phyloP scores from a whole-genome alignment of 53 echinoderm and acorn worm species.

The Arbacia lixula region DNA sequence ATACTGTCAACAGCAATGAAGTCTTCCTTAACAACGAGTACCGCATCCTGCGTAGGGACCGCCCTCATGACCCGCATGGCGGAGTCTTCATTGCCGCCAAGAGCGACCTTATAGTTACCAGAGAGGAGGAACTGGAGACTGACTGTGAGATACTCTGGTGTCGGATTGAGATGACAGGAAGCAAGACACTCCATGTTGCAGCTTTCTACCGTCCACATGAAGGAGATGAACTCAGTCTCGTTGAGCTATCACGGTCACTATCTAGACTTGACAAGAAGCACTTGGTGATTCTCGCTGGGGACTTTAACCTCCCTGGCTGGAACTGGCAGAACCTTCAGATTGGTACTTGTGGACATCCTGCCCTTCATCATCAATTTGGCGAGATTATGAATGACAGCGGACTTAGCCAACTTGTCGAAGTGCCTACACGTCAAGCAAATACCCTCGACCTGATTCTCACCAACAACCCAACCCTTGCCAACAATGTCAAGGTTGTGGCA shows the following conservation, averaged over 20 bases:
- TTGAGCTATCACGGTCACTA: not conserved
- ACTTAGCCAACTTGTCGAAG: not conserved
- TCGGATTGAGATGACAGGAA: conserved; percentile 9
- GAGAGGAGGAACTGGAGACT: not conserved
- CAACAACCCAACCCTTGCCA: conserved; percentile 26
- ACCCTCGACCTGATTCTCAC: not conserved
- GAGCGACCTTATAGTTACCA: not conserved
- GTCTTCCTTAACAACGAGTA: not conserved
- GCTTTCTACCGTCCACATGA: conserved; percentile 17
- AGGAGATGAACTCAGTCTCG: conserved; percentile 23
- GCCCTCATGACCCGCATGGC: conserved; percentile 18
- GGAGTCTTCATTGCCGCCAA: conserved; percentile 58
- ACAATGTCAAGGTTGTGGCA: not conserved
- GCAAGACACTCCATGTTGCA: conserved; percentile 10
- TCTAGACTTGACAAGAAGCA: conserved; percentile 15
- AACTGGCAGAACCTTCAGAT: conserved; percentile 7
- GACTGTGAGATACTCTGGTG: not conserved
- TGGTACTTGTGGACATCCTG: not conserved
- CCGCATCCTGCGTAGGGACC: not conserved
- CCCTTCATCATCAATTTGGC: conserved; percentile 7
- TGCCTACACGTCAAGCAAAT: not conserved
- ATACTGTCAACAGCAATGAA: not conserved
- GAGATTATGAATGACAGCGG: conserved; percentile 10
- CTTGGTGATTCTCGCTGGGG: not conserved
- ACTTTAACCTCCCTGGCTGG: conserved; percentile 27